Percentiles rank a stretch among this genome's conserved stretches.
Conservation (phyloP, 2,113 vertebrate genomes). For the Dicaeum eximium region DNA sequence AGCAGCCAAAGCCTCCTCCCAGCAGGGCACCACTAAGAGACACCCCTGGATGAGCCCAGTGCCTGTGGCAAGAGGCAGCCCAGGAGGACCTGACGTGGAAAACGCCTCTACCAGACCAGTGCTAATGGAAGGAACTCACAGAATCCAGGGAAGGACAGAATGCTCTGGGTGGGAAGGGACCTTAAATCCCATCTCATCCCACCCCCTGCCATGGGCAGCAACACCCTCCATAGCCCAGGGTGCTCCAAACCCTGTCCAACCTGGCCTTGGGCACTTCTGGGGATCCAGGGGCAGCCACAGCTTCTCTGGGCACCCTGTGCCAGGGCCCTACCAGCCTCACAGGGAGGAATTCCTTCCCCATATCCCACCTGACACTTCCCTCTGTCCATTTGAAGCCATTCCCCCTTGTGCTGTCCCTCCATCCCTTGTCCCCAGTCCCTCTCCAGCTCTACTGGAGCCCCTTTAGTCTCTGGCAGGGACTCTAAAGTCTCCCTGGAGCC, state of each 20-base stretch:
- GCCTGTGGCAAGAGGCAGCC: background rate
- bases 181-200: fast-evolving
- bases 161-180: background rate
- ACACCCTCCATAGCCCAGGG: fast-evolving
- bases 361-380: fast-evolving
- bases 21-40: background rate
- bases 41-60: background rate
- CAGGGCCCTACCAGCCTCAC: background rate
- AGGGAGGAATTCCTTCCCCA: background rate
- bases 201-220: background rate
- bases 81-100: background rate
- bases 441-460: background rate
- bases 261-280: background rate
- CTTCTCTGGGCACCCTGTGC: background rate
- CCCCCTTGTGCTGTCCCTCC: background rate
- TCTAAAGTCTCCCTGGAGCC: background rate
- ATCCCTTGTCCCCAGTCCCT: background rate
- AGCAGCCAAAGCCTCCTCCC: background rate
- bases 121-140: background rate
- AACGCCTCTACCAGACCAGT: background rate
- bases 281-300: background rate
- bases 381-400: background rate
- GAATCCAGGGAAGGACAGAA: background rate
- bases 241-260: fast-evolving
- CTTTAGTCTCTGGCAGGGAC: background rate